Conservation (phyloP, 2,113 vertebrate species). For the Gorilla gorilla region DNA sequence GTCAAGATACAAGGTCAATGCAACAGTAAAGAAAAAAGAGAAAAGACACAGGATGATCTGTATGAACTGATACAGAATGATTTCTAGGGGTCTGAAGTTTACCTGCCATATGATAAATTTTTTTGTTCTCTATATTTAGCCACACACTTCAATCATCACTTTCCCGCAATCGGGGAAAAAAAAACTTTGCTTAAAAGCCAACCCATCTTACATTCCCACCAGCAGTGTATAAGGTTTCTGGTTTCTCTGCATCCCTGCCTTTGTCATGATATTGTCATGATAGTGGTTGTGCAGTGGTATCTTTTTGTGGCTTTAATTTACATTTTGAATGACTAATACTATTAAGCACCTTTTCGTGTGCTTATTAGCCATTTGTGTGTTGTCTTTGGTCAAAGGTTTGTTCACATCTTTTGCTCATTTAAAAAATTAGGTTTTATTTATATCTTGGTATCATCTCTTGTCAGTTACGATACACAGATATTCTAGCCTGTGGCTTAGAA, state of each 20-base stretch:
- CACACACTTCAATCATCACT: background rate
- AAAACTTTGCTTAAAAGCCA: background rate
- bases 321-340: background rate
- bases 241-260: background rate
- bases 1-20: background rate
- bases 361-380: background rate
- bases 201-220: background rate
- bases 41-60: background rate
- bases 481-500: no score
- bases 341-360: background rate
- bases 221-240: background rate
- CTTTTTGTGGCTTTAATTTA: background rate
- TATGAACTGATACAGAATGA: accelerated
- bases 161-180: background rate
- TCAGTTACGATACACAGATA: background rate
- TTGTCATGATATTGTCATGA: background rate
- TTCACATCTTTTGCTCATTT: background rate
- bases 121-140: background rate
- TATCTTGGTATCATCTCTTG: background rate
- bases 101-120: background rate
- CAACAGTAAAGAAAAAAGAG: background rate
- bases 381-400: background rate
- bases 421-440: background rate
- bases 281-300: no score
- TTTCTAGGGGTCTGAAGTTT: background rate